Conservation (phyloP, 2,113 vertebrate genomes). For the Plestiodon gilberti region DNA sequence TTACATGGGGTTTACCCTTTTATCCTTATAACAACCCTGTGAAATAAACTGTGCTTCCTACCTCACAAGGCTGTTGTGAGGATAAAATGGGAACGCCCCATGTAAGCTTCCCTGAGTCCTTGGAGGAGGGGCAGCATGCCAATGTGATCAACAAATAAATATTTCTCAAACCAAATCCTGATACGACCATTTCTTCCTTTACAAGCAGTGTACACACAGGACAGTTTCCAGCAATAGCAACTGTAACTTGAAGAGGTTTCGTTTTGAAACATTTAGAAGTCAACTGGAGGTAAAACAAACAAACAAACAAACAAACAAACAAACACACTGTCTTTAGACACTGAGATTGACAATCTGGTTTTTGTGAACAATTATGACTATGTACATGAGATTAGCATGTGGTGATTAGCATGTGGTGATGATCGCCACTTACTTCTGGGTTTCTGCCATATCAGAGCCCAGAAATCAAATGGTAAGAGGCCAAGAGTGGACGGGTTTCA, state of each 20-base stretch:
- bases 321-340: too few species aligned
- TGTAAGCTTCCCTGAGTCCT: neutral
- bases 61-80: neutral
- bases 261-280: constrained; percentile 1
- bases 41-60: too few species aligned
- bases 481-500: too few species aligned
- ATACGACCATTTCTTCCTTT: neutral
- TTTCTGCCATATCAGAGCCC: too few species aligned
- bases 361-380: neutral
- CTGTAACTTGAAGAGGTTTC: neutral
- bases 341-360: too few species aligned
- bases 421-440: too few species aligned
- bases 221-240: neutral
- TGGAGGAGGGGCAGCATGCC: neutral
- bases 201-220: neutral
- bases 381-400: neutral
- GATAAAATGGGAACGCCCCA: neutral
- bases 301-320: neutral
- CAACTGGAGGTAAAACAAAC: neutral
- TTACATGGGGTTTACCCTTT: too few species aligned
- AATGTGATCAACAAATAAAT: neutral
- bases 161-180: neutral
- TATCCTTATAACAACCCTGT: too few species aligned
- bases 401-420: too few species aligned
- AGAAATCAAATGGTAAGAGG: too few species aligned